Percentiles rank a stretch among this genome's conserved stretches.
phyloP scores from a whole-genome alignment of 1,140 invertebrate genomes.

The Periplaneta americana region DNA sequence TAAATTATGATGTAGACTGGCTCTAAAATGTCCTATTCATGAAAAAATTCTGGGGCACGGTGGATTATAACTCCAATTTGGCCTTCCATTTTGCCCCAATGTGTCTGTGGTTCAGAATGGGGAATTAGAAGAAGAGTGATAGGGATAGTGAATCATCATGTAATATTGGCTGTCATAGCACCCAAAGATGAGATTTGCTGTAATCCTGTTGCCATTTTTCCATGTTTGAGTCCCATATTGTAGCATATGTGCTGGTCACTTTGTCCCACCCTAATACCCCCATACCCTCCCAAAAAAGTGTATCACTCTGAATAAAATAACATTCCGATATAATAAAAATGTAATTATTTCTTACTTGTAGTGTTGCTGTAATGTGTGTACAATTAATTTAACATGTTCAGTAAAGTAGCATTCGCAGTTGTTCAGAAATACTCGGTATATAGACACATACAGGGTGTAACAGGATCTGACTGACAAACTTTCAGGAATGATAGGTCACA shows the following conservation, averaged over 20 bases:
- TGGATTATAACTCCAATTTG: neutral
- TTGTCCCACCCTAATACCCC: neutral
- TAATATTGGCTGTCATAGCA: neutral
- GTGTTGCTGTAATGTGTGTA: too few relatives aligned
- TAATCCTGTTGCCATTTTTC: neutral
- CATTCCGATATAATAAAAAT: slow-evolving; percentile 7
- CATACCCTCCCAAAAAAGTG: neutral
- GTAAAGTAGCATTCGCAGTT: too few relatives aligned
- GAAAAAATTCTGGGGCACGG: neutral
- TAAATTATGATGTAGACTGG: neutral
- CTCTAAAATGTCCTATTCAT: neutral
- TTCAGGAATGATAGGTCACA: too few relatives aligned
- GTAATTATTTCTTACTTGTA: too few relatives aligned
- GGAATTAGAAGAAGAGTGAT: neutral
- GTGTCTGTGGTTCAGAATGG: neutral
- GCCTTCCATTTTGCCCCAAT: neutral
- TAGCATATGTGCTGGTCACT: slow-evolving; percentile 9
- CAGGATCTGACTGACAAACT: too few relatives aligned
- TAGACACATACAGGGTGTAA: too few relatives aligned
- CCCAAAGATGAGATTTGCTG: neutral
- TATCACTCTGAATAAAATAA: slow-evolving; percentile 10
- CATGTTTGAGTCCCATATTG: neutral
- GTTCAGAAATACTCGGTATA: too few relatives aligned
- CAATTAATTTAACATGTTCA: too few relatives aligned
- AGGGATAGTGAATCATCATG: neutral